Percentiles rank a stretch among this genome's conserved stretches.
These are phyloP conservation scores for Limnephilus rhombicus DNA, from an alignment of 2,888 invertebrate genomes.

Conservation along the genomic window DNA sequence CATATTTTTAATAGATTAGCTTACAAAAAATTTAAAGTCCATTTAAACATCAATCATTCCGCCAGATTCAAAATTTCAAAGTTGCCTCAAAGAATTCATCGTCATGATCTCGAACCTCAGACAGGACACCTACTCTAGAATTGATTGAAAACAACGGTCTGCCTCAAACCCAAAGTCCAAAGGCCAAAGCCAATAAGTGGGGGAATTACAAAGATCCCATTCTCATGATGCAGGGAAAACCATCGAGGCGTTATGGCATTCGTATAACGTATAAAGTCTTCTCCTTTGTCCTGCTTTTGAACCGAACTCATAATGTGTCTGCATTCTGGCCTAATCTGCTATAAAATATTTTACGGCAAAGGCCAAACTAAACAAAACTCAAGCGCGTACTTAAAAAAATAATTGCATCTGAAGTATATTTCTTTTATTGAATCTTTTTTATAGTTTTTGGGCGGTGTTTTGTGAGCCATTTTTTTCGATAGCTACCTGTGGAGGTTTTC, in stretches of 20 bases:
- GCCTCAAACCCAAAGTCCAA: background rate
- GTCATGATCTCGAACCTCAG: background rate
- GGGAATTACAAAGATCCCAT: slow-evolving; percentile 41
- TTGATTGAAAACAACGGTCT: background rate
- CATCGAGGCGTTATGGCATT: background rate
- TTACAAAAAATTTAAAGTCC: background rate
- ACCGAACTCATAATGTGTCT: background rate
- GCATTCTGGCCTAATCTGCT: background rate
- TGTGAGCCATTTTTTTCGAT: background rate
- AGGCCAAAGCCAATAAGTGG: slow-evolving; percentile 36
- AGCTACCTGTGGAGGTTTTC: background rate
- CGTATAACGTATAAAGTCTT: background rate
- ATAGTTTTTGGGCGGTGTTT: background rate
- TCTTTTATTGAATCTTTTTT: background rate
- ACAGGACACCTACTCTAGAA: background rate
- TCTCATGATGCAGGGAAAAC: slow-evolving; percentile 38
- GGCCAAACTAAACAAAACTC: background rate
- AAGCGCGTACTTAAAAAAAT: background rate
- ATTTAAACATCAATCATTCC: background rate
- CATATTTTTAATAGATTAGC: no score
- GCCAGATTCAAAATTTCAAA: background rate
- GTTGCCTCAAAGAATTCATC: background rate
- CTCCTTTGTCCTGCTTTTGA: background rate
- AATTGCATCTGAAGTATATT: background rate
- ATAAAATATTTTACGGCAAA: background rate